phyloP scores from a whole-genome alignment of 1,140 invertebrate species.

The Anoplophora glabripennis region DNA sequence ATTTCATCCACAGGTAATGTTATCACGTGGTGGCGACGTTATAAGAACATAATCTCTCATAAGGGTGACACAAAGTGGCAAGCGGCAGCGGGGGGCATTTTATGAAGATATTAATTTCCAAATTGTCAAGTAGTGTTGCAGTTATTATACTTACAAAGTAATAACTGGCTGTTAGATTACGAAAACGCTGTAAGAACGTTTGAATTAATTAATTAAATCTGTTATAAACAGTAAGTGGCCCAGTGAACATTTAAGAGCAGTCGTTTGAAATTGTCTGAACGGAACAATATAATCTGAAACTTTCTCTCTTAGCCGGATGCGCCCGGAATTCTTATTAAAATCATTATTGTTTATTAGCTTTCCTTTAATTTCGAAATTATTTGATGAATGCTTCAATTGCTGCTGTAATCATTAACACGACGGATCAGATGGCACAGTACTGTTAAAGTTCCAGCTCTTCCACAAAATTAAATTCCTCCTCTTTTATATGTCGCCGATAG shows the following conservation, averaged over 20 bases:
- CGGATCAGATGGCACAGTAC: too few relatives aligned
- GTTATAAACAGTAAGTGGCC: constrained; percentile 46
- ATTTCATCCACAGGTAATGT: constrained; percentile 29
- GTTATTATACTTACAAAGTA: constrained; percentile 48
- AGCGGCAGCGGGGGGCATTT: constrained; percentile 38
- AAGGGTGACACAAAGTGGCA: constrained; percentile 35
- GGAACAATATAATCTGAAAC: constrained; percentile 24
- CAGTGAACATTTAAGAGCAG: constrained; percentile 34
- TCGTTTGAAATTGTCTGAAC: constrained; percentile 29
- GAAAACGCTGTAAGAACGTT: constrained; percentile 41
- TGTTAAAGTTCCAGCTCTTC: too few relatives aligned
- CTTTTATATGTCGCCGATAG: too few relatives aligned
- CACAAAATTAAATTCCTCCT: too few relatives aligned
- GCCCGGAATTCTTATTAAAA: constrained; percentile 33
- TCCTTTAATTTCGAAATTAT: constrained; percentile 23
- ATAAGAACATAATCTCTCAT: constrained; percentile 41
- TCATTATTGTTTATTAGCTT: constrained; percentile 34
- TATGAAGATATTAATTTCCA: constrained; percentile 49
- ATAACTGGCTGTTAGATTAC: constrained; percentile 46
- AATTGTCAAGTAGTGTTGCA: constrained; percentile 47
- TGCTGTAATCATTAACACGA: too few relatives aligned
- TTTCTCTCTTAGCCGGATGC: constrained; percentile 15
- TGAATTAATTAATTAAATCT: constrained; percentile 51
- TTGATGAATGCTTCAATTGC: neutral
- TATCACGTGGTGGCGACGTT: constrained; percentile 25